Base-by-base conservation (phyloP, 2,888 invertebrate species). In the Mechanitis messenoides region DNA sequence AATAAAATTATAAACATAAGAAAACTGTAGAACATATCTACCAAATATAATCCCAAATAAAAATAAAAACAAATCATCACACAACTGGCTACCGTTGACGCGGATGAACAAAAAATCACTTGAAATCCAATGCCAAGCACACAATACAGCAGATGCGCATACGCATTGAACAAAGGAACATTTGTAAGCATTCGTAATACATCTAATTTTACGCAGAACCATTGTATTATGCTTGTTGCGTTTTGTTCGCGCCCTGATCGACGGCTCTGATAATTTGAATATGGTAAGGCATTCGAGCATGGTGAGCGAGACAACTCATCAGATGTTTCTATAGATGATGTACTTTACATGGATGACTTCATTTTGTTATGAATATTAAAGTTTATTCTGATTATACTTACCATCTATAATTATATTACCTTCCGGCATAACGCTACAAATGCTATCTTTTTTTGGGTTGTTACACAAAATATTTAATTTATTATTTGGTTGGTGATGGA, bases 201-300 rank as follows among this genome's bases (percentile, higher is more conserved):
- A 77, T 77, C 79, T 82, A 81, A 83, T 84, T 83, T 81, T 74
- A 83, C 78, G 71, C 68, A 64, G 61, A 60, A 63, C 66, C 62
- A 62, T 58, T 61, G 61, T 63, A 74, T 74, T 74, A 75, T 72
- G 69, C 63, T 61, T 64, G 68, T 69, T 63, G 70, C 75, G 77
- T 81, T 80, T 75, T 76, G 79, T 80, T 77, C 75, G 80, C 81
- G 76, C 80, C 75, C 75, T 88, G 89, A 89, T 83, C 78, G 89
- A 89, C 89, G 81, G 81, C 79, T 85, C 78, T 76, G 82, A 82
- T 89, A 86, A 89, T 88, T 87, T 87, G 81, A 89, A 89, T 89
- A 85, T 85, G 87, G 85, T 78, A 72, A 79, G 74, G 85, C 84
- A 86, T 81, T 75, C 73, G 77, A 72, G 80, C 84, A 80, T 67